Base-by-base conservation (phyloP, 2,888 invertebrate species). In the Plebejus argus region DNA sequence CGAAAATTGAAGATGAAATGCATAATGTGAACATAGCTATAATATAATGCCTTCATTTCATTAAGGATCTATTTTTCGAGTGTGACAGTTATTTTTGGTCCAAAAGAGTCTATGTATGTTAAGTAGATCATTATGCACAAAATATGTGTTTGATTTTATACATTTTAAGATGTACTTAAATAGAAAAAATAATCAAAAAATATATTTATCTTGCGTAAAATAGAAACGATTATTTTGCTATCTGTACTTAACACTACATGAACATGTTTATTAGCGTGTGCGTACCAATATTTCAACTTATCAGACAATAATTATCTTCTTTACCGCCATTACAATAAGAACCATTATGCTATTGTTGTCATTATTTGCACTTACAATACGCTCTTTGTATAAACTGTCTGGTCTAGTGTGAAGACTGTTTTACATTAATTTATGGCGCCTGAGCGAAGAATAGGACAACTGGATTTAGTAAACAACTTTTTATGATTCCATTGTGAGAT, bases 191-290 rank as follows among this genome's bases (percentile, higher is more conserved):
- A 39, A 39, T 8, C 39, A 39, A 15, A 49, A 15, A 12, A 18
- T 10, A 18, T 53, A 53, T 53, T 18, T 4, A 53, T 18, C 53
- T 53, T 53, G 18, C 1, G 18, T 18, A 53, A 18, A 53, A 53
- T 18, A 49, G 15, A 53, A 53, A 4, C 3, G 10, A 45, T 18
- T 53, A 3, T 18, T 53, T 5, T 53, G 18, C 53, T 53, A 53
- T 18, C 18, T 18, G 53, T 53, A 53, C 53, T 80, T 81, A 86
- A 85, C 58, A 61, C 10, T 89, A 89, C 90, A 91, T 89, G 90
- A 88, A 89, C 87, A 86, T 88, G 83, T 91, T 90, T 89, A 90
- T 89, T 90, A 87, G 90, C 91, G 90, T 91, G 90, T 86, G 86
- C 86, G 82, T 20, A 20, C 61, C 10, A 10, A 61, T 45, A 45